These are phyloP conservation scores for Lanius ludovicianus DNA, from an alignment of 2,113 vertebrate genomes.

Conservation along the genomic window DNA sequence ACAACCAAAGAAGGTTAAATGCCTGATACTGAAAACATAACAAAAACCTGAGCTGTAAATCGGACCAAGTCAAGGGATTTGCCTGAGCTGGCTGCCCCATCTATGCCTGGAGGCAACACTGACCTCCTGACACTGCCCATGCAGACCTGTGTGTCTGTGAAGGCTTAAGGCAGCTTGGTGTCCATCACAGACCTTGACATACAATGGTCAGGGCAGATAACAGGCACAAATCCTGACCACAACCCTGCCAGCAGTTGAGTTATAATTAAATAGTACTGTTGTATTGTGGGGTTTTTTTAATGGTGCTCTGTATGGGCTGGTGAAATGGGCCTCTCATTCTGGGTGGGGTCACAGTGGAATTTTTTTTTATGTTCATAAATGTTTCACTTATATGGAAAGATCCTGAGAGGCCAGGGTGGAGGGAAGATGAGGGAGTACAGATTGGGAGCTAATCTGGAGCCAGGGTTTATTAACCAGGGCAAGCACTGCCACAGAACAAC, in stretches of 20 bases:
- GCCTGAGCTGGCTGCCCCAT: rapidly evolving
- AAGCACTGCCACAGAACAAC: neutral
- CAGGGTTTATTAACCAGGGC: neutral
- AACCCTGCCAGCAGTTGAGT: neutral
- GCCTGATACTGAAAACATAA: neutral
- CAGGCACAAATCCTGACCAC: neutral
- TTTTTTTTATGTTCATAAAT: neutral
- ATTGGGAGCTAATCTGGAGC: neutral
- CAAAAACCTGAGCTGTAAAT: neutral
- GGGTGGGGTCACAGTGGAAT: neutral
- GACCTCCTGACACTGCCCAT: rapidly evolving
- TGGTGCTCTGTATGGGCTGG: neutral
- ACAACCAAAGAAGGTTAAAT: neutral
- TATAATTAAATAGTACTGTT: neutral
- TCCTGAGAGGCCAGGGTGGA: neutral
- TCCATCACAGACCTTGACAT: neutral
- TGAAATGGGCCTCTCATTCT: neutral
- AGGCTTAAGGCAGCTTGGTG: neutral
- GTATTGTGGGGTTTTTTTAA: rapidly evolving
- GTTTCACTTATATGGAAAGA: neutral
- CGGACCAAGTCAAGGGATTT: neutral
- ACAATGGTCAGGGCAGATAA: rapidly evolving
- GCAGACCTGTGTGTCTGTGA: rapidly evolving
- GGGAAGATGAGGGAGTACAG: neutral
- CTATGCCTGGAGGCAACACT: rapidly evolving